A percentile compares a stretch with the other conserved stretches of the same genome.
Conservation (phyloP, 2,113 vertebrate species). For the Sula dactylatra region DNA sequence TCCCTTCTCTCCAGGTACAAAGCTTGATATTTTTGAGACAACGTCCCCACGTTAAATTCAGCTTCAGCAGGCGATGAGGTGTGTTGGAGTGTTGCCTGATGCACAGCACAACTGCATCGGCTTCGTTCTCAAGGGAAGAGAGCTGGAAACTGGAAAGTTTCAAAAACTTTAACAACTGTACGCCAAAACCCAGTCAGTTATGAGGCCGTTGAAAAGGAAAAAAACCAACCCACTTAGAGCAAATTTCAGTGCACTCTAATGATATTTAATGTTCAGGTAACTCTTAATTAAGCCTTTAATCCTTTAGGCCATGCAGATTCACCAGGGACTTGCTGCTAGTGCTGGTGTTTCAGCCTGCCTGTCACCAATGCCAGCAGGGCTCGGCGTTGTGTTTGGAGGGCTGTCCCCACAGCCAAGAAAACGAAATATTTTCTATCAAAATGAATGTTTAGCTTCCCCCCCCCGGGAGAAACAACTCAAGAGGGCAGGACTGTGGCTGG, state of each 20-base stretch:
- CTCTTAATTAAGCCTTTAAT: constrained; percentile 18
- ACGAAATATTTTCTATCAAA: not conserved
- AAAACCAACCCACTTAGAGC: not conserved
- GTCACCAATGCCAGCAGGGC: not conserved
- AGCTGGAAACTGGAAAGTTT: not conserved
- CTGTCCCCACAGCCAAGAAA: not conserved
- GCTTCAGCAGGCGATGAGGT: not conserved
- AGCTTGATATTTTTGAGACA: not conserved
- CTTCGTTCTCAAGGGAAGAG: not conserved
- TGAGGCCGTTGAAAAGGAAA: not conserved
- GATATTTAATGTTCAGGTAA: constrained; percentile 8
- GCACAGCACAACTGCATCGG: not conserved
- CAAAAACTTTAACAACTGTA: not conserved
- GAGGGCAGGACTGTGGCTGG: not conserved
- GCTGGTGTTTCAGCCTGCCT: not conserved
- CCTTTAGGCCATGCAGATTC: not conserved
- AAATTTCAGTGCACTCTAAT: not conserved
- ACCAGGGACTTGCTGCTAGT: not conserved
- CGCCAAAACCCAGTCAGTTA: not conserved
- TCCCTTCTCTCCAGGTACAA: not conserved
- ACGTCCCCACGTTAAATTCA: not conserved
- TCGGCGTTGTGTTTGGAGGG: not conserved
- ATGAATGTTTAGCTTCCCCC: not conserved
- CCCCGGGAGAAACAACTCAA: not conserved
- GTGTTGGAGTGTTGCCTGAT: not conserved